Percentiles rank a stretch among this genome's conserved stretches.
These are phyloP conservation scores for Plutella xylostella DNA, from an alignment of 2,888 invertebrate species.

Conservation along the genomic window DNA sequence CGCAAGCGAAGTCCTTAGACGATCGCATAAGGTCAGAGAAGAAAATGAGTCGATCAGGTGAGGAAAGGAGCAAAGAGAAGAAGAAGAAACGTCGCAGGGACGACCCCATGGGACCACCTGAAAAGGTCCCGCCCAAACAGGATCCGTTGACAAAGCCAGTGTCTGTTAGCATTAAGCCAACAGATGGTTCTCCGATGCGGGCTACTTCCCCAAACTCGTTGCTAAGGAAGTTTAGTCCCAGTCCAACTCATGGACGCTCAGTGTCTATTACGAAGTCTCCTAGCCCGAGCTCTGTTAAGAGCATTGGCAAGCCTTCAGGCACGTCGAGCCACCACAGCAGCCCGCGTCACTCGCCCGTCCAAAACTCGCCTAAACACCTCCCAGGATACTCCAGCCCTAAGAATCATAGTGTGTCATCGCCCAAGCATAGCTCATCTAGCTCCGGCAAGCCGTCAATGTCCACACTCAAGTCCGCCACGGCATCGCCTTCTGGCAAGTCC, in stretches of 20 bases:
- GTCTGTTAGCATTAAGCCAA: conserved; percentile 79
- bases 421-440: conserved; percentile 79
- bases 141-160: conserved; percentile 79
- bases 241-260: conserved; percentile 76
- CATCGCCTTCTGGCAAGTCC: conserved; percentile 75
- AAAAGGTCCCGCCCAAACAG: conserved; percentile 81
- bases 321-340: conserved; percentile 72
- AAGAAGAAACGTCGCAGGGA: conserved; percentile 83
- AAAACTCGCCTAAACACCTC: conserved; percentile 81
- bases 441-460: conserved; percentile 93
- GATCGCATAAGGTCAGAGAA: conserved; percentile 57
- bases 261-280: conserved; percentile 74
- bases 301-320: conserved; percentile 56
- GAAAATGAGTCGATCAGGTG: conserved; percentile 54
- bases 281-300: conserved; percentile 55
- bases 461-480: conserved; percentile 80
- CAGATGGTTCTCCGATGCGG: conserved; percentile 71
- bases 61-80: conserved; percentile 71
- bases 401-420: conserved; percentile 82
- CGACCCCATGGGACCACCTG: conserved; percentile 85
- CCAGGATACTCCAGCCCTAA: conserved; percentile 81
- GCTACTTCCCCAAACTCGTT: conserved; percentile 76
- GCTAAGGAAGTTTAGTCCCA: conserved; percentile 77
- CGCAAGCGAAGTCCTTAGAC: conserved; percentile 62
- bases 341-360: conserved; percentile 82